Conservation (phyloP, 2,888 invertebrate genomes). For the Hypomecis punctinalis region DNA sequence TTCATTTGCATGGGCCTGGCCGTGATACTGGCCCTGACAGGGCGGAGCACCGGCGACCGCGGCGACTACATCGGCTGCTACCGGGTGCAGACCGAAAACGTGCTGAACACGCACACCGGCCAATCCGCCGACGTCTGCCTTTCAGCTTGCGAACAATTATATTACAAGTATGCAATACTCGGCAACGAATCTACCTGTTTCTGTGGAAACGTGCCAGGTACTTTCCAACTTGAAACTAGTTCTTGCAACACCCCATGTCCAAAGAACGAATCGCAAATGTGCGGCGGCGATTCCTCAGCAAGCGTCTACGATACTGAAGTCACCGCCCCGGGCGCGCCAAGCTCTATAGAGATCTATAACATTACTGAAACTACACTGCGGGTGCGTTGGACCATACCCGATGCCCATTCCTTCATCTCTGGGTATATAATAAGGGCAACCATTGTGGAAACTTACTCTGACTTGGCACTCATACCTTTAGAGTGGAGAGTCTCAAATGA, state of each 20-base stretch:
- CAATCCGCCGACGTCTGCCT: conserved; percentile 78
- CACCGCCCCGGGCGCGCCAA: conserved; percentile 89
- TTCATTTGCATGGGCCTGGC: conserved; percentile 48
- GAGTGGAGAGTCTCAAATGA: conserved; percentile 86
- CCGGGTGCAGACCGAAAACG: conserved; percentile 62
- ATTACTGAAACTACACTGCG: conserved; percentile 87
- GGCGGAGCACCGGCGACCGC: conserved; percentile 59
- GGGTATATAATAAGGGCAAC: conserved; percentile 84
- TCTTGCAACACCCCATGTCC: conserved; percentile 86
- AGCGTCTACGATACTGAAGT: conserved; percentile 89
- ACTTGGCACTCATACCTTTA: conserved; percentile 73
- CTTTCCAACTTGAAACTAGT: conserved; percentile 57
- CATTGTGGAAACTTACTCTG: conserved; percentile 85
- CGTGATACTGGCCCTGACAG: conserved; percentile 50
- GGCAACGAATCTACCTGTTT: conserved; percentile 77
- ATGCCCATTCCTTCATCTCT: conserved; percentile 80
- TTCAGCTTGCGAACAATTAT: conserved; percentile 77
- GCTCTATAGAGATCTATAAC: conserved; percentile 83
- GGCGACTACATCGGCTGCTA: conserved; percentile 79
- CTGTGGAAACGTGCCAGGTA: conserved; percentile 74
- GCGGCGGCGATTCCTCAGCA: conserved; percentile 88
- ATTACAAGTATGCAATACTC: conserved; percentile 76
- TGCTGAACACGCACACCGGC: conserved; percentile 76
- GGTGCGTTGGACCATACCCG: conserved; percentile 85
- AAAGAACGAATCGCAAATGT: conserved; percentile 85